Percentiles rank a stretch among this genome's conserved stretches.
phyloP scores from a whole-genome alignment of 2,113 vertebrate genomes.

The Arvicanthis niloticus region DNA sequence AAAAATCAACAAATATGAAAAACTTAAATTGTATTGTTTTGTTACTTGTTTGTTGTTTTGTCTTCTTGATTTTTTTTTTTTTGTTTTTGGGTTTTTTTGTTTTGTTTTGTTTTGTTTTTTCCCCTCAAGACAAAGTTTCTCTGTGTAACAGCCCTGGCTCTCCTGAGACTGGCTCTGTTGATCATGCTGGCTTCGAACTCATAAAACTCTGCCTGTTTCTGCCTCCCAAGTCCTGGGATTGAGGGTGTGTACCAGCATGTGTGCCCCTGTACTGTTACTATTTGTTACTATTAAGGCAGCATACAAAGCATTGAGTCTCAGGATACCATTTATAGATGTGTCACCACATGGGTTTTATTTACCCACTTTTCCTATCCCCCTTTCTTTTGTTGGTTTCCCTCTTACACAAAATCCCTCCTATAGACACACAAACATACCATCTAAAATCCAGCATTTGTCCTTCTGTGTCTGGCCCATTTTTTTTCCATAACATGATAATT shows the following conservation, averaged over 20 bases:
- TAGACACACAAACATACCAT: background rate
- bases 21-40: background rate
- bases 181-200: background rate
- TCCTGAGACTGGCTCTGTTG: background rate
- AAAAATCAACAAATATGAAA: conserved; percentile 34
- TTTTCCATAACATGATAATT: background rate
- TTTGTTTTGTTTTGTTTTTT: background rate
- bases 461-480: background rate
- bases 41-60: background rate
- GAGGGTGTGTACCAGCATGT: background rate
- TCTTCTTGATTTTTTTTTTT: background rate
- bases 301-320: background rate
- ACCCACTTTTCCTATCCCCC: too few relatives aligned
- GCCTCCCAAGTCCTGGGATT: background rate
- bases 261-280: background rate
- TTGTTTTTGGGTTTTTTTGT: background rate
- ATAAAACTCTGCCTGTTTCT: background rate
- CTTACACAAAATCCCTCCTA: background rate
- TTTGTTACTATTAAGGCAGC: background rate
- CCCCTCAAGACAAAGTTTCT: background rate
- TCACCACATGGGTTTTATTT: background rate
- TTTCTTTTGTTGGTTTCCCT: too few relatives aligned
- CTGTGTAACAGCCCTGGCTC: background rate
- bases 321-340: background rate
- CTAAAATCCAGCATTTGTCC: background rate